Evolutionary conservation across 1,140 invertebrate genomes (phyloP).

Genomic region (Aporrectodea caliginosa): DNA sequence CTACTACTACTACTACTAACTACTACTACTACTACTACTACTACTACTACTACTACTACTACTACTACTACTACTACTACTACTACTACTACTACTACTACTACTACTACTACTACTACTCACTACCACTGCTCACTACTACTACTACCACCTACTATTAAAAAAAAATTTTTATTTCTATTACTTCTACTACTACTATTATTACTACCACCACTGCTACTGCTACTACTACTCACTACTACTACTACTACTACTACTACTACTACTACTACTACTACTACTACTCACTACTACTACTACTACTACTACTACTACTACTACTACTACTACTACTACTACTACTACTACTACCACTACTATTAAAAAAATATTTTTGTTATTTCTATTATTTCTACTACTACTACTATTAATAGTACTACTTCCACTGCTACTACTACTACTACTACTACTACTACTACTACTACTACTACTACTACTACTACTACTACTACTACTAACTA

Average conservation of each 20-base stretch:
- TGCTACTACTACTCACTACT: conserved; percentile 11
- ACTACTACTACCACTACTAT: conserved; percentile 19
- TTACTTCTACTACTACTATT: background rate
- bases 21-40: conserved; percentile 15
- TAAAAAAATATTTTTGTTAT: too few relatives aligned
- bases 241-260: background rate
- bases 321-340: conserved; percentile 12
- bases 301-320: conserved; percentile 11
- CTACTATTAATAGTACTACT: conserved; percentile 1
- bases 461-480: conserved; percentile 7
- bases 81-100: conserved; percentile 12
- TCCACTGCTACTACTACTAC: conserved; percentile 14
- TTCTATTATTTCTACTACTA: too few relatives aligned
- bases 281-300: too few relatives aligned
- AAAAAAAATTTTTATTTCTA: background rate
- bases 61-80: background rate
- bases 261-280: conserved; percentile 17
- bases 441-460: conserved; percentile 6
- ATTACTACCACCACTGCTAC: background rate
- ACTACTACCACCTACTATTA: too few relatives aligned
- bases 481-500: too few relatives aligned
- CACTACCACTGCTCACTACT: conserved; percentile 10
- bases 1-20: too few relatives aligned
- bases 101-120: conserved; percentile 19
- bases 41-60: conserved; percentile 7